A percentile compares a stretch with the other conserved stretches of the same genome.
These are phyloP conservation scores for Nesidiocoris tenuis DNA, from an alignment of 2,888 invertebrate genomes.

Conservation along the genomic window DNA sequence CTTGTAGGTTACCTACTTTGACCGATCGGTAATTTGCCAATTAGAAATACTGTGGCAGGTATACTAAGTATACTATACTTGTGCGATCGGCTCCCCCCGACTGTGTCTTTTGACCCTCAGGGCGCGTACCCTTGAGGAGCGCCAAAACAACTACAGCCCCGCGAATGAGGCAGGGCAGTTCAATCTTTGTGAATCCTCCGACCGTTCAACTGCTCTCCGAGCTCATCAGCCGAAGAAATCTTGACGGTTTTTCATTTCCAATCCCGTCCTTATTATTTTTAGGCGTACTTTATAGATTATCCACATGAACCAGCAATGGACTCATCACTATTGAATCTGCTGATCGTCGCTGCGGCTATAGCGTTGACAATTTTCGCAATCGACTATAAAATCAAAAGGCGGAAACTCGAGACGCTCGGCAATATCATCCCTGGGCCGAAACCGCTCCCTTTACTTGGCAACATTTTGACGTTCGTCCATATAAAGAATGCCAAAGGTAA, in stretches of 20 bases:
- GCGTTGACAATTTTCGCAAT: background rate
- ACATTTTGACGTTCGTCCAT: conserved; percentile 8
- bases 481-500: conserved; percentile 8
- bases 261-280: no score
- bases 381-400: conserved; percentile 16
- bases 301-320: background rate
- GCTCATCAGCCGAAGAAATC: background rate
- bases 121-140: no score
- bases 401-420: conserved; percentile 16
- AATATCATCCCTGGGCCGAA: conserved; percentile 6
- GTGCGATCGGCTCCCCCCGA: no score
- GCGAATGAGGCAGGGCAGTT: background rate
- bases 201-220: background rate
- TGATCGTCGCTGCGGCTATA: background rate
- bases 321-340: background rate
- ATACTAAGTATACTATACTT: no score
- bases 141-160: background rate
- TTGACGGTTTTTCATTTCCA: background rate
- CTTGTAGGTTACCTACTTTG: no score
- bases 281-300: no score
- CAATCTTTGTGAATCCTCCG: background rate
- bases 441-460: conserved; percentile 18
- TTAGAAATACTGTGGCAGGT: no score
- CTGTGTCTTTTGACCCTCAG: background rate
- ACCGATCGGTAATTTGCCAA: no score